Percentiles rank a stretch among this genome's conserved stretches.
These are phyloP conservation scores for Ruditapes philippinarum DNA, from an alignment of 1,140 invertebrate species.

Conservation along the genomic window DNA sequence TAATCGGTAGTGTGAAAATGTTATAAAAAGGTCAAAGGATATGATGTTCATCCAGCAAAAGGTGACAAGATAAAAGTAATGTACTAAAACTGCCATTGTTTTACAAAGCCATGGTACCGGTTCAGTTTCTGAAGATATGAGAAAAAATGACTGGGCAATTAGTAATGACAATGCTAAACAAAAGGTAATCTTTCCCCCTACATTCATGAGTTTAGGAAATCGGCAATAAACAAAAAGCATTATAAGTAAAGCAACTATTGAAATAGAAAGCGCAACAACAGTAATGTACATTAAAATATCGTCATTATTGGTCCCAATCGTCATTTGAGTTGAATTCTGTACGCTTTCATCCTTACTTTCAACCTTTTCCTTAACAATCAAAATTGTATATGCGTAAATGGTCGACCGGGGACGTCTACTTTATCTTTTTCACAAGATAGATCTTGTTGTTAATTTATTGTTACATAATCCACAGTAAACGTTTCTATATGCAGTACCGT, in stretches of 20 bases:
- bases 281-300: not conserved
- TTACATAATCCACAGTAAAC: slow-evolving; percentile 25
- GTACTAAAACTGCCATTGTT: slow-evolving; percentile 86
- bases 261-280: not conserved
- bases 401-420: not conserved
- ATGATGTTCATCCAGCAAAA: slow-evolving; percentile 89
- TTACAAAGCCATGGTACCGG: slow-evolving; percentile 57
- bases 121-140: slow-evolving; percentile 79
- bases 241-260: slow-evolving; percentile 60
- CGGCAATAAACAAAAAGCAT: slow-evolving; percentile 83
- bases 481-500: not conserved
- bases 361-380: not conserved
- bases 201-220: slow-evolving; percentile 86
- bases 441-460: not conserved
- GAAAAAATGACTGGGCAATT: slow-evolving; percentile 86
- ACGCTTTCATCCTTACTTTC: no score
- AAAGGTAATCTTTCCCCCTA: slow-evolving; percentile 88
- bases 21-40: slow-evolving; percentile 89
- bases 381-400: not conserved
- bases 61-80: slow-evolving; percentile 88
- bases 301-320: no score
- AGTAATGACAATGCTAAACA: slow-evolving; percentile 86
- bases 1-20: slow-evolving; percentile 85
- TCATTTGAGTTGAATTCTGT: no score
- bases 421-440: slow-evolving; percentile 9